Evolutionary conservation across 2,888 invertebrate genomes (phyloP).

Genomic region (Halocaridina rubra): DNA sequence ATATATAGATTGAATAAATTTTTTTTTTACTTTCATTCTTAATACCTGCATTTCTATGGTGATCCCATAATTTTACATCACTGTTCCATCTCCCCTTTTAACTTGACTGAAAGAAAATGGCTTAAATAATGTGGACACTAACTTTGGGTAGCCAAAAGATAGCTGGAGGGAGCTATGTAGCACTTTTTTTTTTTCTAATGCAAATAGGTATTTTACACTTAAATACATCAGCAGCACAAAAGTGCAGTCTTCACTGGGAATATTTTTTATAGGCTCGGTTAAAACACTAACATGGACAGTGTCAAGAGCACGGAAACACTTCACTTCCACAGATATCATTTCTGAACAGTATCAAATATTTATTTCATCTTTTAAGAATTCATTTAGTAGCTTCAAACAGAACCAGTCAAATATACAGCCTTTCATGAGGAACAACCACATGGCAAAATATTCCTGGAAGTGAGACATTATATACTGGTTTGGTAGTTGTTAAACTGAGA

Average conservation of each 20-base stretch:
- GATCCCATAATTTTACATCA: no score
- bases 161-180: conserved; percentile 29
- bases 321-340: conserved; percentile 4
- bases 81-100: not conserved
- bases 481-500: no score
- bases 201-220: not conserved
- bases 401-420: no score
- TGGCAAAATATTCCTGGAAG: no score
- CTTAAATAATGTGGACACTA: conserved; percentile 13
- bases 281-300: not conserved
- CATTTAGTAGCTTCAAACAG: no score
- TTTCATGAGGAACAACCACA: no score
- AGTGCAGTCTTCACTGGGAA: not conserved
- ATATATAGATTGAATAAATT: not conserved
- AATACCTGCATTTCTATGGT: no score
- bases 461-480: no score
- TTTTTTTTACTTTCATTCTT: not conserved
- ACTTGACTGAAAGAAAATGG: no score
- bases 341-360: not conserved
- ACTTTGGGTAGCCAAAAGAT: conserved; percentile 21
- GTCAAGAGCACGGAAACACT: conserved; percentile 10
- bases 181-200: not conserved
- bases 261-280: not conserved
- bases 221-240: not conserved
- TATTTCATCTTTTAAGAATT: no score